Evolutionary conservation across 2,888 invertebrate species (phyloP), one percentile per base, ranked within the genome.

Genomic region (Cyclophora albipunctata): DNA sequence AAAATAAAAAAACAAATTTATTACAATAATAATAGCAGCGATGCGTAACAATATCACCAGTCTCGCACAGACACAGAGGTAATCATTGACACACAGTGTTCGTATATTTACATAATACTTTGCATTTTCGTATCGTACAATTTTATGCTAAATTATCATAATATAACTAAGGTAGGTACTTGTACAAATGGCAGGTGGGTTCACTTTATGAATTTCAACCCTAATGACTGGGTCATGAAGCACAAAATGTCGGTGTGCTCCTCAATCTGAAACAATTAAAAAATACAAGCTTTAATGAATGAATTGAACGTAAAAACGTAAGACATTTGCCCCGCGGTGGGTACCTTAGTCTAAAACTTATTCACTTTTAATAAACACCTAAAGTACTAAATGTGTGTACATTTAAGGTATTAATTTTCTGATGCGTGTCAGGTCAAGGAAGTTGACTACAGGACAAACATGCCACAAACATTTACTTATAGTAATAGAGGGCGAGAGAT

Each of bases 231-330:
- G 47, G 92, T 91, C 65, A 97, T 90, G 84, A 97, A 97, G 73
- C 94, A 92, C 69, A 97, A 90, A 63, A 97, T 95, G 75, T 99
- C 98, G 0, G 96, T 94, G 69, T 94, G 91, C 81, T 98, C 98
- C 61, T 97, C 98, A 72, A 98, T 98, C 94, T 97, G 90, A 43
- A 43, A 20, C 20, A 43, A 43, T 3, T 6, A 42, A 42, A 42
- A 42, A 5, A 7, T 7, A 7, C n/a, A 42, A 7, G 7, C 20
- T 20, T 20, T 20, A 1, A 20, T 20, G 20, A 20, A 20, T 20
- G 1, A 20, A 20, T 20, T 20, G 20, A 20, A 20, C 20, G 20
- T 20, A 1, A 20, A 20, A 20, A 20, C 20, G 20, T 20, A 20
- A 20, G 20, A 20, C 20, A 20, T 20, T 20, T 20, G 20, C 20